Evolutionary conservation across 2,797 vertebrate species (phyloP).

Genomic region (Sphenopsis melanotis): DNA sequence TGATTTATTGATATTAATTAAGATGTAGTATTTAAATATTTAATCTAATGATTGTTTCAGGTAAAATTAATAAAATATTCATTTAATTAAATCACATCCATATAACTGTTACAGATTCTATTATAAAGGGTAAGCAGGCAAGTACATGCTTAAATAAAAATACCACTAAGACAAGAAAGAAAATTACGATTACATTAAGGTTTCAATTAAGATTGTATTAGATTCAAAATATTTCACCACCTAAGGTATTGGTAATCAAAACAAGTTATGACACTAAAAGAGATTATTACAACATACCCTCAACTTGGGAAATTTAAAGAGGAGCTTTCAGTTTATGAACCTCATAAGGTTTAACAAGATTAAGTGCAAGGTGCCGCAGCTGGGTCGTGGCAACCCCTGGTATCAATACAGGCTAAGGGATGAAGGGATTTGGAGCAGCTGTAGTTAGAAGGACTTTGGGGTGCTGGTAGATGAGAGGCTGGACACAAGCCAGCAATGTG

Average conservation of each 20-base stretch:
- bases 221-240: not conserved
- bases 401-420: not conserved
- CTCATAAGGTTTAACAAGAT: not conserved
- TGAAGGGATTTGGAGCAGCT: not conserved
- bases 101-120: not conserved
- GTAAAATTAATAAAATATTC: not conserved
- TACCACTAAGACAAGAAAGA: not conserved
- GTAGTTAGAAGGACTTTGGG: not conserved
- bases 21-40: not conserved
- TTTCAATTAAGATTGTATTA: not conserved
- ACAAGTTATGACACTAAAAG: not conserved
- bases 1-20: not conserved
- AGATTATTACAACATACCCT: not conserved
- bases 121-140: not conserved
- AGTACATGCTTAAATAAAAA: not conserved
- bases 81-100: not conserved
- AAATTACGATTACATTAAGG: not conserved
- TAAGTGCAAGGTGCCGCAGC: not conserved
- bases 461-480: not conserved
- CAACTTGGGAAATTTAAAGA: not conserved
- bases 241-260: not conserved
- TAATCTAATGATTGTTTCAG: not conserved
- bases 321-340: not conserved
- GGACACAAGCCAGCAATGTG: not conserved
- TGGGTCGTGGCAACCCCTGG: accelerated